Evolutionary conservation across 92 coral and sea anemone species (phyloP), one percentile per base, ranked within the genome.

Genomic region (Hydrozoanthus gracilis): DNA sequence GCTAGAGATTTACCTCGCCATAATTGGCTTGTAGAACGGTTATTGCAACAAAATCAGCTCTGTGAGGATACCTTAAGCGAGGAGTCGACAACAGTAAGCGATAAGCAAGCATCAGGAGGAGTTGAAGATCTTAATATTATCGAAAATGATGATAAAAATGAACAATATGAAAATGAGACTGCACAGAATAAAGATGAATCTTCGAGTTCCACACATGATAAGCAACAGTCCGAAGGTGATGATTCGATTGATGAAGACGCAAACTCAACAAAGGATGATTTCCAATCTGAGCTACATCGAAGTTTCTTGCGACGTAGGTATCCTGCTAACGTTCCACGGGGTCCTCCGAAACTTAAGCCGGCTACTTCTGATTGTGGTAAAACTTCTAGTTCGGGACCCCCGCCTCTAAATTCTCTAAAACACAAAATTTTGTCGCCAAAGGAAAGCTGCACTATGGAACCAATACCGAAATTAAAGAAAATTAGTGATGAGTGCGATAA

Each of bases 1-100:
- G 97, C 95, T 18, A 94, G 98, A 72, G 99, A 97, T 86, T 93
- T 97, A 39, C 99, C 99, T 46, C 88, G 99, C 15, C 99, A 97
- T 79, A 97, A 97, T 93, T 97, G 99, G 99, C 94, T 97, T 58
- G 95, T 97, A 16, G 99, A 97, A 61, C 83, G 95, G 77, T 84
- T 95, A 4, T 88, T 92, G 35, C 98, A 97, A 76, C 98, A 97
- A 87, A 97, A 97, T 5, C 95, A 91, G 77, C 88, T 95, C 2
- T 88, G 94, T 70, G 92, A 89, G 87, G 94, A 91, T 71, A 91
- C 92, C 47, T 67, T 92, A 67, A 90, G 88, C 45, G 89, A 73
- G 47, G 88, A 88, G 68, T 83, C 72, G 12, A 83, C 84, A 14
- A 16, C 82, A 68, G 69, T 76, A 11, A 76, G 69, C 18, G 83